Evolutionary conservation across 1,140 invertebrate genomes (phyloP).

Genomic region (Drosophila bocki): DNA sequence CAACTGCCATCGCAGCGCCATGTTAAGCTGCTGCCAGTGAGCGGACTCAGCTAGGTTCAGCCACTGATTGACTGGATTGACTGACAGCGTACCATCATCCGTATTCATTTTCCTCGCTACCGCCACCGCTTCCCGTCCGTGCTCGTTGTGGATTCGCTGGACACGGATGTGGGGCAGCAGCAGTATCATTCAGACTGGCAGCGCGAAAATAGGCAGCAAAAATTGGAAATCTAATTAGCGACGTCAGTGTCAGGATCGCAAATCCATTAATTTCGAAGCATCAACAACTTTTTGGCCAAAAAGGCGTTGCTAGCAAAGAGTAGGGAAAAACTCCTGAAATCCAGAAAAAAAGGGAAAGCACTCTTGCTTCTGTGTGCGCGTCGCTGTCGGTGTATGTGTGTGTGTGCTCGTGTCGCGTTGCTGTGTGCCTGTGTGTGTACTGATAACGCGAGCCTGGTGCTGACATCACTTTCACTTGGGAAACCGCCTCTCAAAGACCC

Average conservation of each 20-base stretch:
- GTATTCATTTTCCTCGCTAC: conserved; percentile 17
- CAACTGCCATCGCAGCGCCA: conserved; percentile 31
- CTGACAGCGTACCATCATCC: conserved; percentile 33
- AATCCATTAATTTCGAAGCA: conserved; percentile 46
- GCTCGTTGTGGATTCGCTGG: conserved; percentile 14
- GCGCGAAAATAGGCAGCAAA: conserved; percentile 21
- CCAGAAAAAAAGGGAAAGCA: conserved; percentile 48
- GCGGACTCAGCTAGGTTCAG: conserved; percentile 18
- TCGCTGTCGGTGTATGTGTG: conserved; percentile 21
- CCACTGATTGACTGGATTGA: conserved; percentile 39
- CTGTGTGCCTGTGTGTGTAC: conserved; percentile 23
- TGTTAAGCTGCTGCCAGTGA: conserved; percentile 29
- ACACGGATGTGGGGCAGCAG: conserved; percentile 24
- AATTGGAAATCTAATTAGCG: conserved; percentile 55
- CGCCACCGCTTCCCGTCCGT: conserved; percentile 10
- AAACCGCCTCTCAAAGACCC: conserved; percentile 23
- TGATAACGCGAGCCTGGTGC: conserved; percentile 56
- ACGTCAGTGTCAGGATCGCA: conserved; percentile 50
- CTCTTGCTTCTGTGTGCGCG: conserved; percentile 25
- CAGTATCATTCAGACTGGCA: conserved; percentile 7
- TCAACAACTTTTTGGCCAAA: conserved; percentile 39
- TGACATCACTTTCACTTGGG: conserved; percentile 69
- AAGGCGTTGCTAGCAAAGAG: conserved; percentile 44
- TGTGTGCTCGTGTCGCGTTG: conserved; percentile 11
- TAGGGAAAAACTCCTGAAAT: conserved; percentile 21